phyloP scores from a whole-genome alignment of 2,888 invertebrate genomes.

The Agrypnus murinus region DNA sequence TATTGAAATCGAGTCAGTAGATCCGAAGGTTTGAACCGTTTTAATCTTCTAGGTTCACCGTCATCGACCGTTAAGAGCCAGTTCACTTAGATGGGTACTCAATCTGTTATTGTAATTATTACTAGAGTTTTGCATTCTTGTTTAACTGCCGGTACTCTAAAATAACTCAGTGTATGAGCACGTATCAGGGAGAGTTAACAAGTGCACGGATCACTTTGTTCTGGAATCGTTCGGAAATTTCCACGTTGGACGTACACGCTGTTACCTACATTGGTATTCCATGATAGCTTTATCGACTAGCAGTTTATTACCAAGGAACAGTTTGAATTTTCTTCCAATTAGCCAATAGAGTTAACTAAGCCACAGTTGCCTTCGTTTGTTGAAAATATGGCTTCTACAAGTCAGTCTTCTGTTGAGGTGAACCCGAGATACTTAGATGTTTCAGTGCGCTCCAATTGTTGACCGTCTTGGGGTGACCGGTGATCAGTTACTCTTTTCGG shows the following conservation, averaged over 20 bases:
- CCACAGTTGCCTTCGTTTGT: neutral
- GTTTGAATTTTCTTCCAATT: no score
- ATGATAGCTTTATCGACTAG: neutral
- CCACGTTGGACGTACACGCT: neutral
- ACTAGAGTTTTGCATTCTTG: neutral
- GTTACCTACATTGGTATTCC: neutral
- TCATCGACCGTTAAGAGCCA: no score
- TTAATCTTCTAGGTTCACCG: no score
- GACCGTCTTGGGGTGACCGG: no score
- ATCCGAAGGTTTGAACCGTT: no score
- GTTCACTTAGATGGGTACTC: neutral
- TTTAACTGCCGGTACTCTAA: neutral
- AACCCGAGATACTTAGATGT: neutral
- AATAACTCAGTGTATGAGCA: neutral
- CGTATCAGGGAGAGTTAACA: neutral
- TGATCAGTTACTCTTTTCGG: neutral
- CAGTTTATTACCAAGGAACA: no score
- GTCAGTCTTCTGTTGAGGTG: neutral
- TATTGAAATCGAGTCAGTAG: no score
- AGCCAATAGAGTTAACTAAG: neutral
- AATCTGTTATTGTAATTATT: neutral
- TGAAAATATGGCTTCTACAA: no score
- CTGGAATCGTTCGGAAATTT: neutral
- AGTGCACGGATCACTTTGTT: neutral
- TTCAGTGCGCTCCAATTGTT: neutral